Evolutionary conservation across 35 echinoderm and acorn worm genomes (phyloP), one percentile per base, ranked within the genome.

Genomic region (Anneissia japonica): DNA sequence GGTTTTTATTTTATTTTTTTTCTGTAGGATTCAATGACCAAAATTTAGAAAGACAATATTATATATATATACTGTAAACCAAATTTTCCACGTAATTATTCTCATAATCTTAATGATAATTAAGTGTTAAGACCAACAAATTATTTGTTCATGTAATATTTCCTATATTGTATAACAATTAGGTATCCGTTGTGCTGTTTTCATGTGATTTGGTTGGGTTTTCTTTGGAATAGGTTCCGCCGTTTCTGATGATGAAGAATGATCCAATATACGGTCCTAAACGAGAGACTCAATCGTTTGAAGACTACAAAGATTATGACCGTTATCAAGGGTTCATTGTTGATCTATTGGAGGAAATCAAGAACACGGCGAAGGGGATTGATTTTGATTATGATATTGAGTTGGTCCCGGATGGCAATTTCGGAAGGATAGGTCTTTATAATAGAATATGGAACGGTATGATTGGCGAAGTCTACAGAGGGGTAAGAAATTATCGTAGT

Each of bases 371-470:
- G 34, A 83, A 87, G 37, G 91, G 94, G 0, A 88, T 97, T 31
- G 91, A 97, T 72, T 97, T 97, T 77, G 91, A 97, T 39, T 97
- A 93, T 46, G 88, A 93, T 38, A 86, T 97, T 19, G 91, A 93
- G 74, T 77, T 97, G 10, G 95, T 93, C 0, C 85, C 95, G 4
- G 95, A 97, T 34, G 86, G 83, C 33, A 76, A 83, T 0, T 93
- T 91, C 37, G 95, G 95, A 4, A 93, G 76, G 33, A 86, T 85
- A 55, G 76, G 89, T 9, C 74, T 23, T 2, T 93, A 82, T 83
- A 97, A 86, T 73, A 19, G 80, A 2, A 87, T 88, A 41, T 97
- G 95, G 95, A 46, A 88, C 32, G 95, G 95, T 6, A 97, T 97
- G 94, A 86, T 97, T 72, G 95, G 95, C 29, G 95, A 97, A 46